Evolutionary conservation across 1,140 invertebrate species (phyloP), one percentile per base, ranked within the genome.

Genomic region (Procambarus virginalis): DNA sequence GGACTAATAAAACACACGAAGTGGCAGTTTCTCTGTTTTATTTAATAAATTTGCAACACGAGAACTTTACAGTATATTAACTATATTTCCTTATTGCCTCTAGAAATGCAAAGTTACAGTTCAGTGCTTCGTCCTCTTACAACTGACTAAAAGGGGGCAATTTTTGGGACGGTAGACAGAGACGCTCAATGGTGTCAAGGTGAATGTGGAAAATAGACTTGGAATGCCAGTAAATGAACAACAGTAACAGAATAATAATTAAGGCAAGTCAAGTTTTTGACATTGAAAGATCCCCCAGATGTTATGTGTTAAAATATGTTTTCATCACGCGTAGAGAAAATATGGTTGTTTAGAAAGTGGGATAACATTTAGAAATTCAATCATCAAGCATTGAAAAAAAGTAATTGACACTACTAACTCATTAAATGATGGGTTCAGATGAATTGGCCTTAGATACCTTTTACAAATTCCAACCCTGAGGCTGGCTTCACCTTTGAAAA

Each of bases 31-130:
- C 88, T 90, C 88, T 78, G 87, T 92, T 92, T 92, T 92, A 92
- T 92, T 92, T 92, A 92, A 82, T 92, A 92, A 92, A 92, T 90
- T 92, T 88, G 88, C 91, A 92, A 92, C 91, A 92, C 88, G 85
- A 92, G 91, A 92, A 90, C 86, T 92, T 92, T 92, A 92, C 88
- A 92, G 49, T 89, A 90, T 92, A 86, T 92, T 92, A 92, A 89
- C 91, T 89, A 92, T 86, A 87, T 86, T 85, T 90, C 89, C 84
- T 92, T 92, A 92, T 92, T 92, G 91, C 91, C 91, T 90, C 91
- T 92, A 92, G 91, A 82, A 87, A 86, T 92, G 91, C 79, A 86
- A 85, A 92, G 88, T 87, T 89, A 82, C 81, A 78, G 81, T 80
- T 60, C 84, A 81, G 84, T 92, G 84, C 88, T 86, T 90, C 82